These are phyloP conservation scores for Patella pellucida DNA, from an alignment of 2,888 invertebrate species.

Conservation along the genomic window DNA sequence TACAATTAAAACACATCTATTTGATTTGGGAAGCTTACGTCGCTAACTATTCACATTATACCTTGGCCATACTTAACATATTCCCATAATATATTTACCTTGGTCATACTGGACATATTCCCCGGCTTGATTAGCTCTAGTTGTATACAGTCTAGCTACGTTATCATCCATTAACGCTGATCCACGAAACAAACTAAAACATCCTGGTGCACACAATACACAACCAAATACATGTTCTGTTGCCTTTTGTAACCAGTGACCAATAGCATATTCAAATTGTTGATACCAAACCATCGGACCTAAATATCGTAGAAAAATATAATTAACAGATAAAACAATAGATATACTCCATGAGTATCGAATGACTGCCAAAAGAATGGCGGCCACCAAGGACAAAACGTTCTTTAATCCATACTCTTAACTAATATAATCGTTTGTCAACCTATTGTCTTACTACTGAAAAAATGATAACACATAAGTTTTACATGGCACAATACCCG, in stretches of 20 bases:
- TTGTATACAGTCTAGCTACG: constrained; percentile 89
- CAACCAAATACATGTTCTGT: constrained; percentile 99
- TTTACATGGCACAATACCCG: no score
- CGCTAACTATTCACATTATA: no score
- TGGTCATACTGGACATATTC: constrained; percentile 94
- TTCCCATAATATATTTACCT: constrained; percentile 73
- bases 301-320: constrained; percentile 44
- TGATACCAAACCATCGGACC: constrained; percentile 99
- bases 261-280: constrained; percentile 98
- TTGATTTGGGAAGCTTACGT: no score
- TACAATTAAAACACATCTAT: no score
- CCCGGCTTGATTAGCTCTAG: constrained; percentile 79
- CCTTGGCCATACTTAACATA: no score
- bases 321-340: no score
- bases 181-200: constrained; percentile 89
- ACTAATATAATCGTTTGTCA: no score
- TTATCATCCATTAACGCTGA: constrained; percentile 90
- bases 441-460: no score
- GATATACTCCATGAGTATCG: no score
- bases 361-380: no score
- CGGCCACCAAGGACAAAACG: not conserved
- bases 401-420: not conserved
- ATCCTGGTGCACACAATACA: constrained; percentile 91
- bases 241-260: constrained; percentile 99
- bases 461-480: no score